Conservation (phyloP, 2,113 vertebrate genomes). For the Myiagra hebetior region DNA sequence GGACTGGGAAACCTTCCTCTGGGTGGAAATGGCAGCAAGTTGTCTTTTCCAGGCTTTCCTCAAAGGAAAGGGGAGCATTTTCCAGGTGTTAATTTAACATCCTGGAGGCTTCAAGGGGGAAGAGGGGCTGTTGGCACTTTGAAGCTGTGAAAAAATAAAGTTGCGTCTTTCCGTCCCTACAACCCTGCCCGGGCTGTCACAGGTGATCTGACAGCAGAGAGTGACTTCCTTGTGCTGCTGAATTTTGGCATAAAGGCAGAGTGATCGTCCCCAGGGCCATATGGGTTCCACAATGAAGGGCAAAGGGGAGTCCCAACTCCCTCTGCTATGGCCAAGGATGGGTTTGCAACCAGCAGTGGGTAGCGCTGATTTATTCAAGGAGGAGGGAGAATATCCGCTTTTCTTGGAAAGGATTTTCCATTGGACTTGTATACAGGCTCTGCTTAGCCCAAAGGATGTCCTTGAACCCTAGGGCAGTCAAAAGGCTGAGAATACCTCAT, state of each 20-base stretch:
- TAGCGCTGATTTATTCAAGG: neutral
- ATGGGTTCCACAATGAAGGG: neutral
- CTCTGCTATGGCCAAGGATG: neutral
- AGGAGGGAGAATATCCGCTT: neutral
- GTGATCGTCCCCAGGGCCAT: neutral
- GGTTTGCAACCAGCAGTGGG: neutral
- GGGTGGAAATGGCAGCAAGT: neutral
- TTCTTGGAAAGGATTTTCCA: neutral
- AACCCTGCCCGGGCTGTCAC: neutral
- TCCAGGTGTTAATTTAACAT: neutral
- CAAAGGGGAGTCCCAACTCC: neutral
- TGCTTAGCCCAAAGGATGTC: neutral
- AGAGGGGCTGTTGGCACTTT: neutral
- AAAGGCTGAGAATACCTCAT: rapidly evolving
- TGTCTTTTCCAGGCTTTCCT: neutral
- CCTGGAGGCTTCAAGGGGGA: neutral
- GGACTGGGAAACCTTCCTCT: neutral
- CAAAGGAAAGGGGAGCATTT: neutral
- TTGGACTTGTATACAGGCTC: neutral
- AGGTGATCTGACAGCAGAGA: neutral
- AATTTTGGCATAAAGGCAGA: neutral
- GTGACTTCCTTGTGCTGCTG: neutral
- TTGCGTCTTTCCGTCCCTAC: rapidly evolving
- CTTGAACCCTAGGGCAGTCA: neutral
- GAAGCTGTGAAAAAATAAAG: neutral